Base-by-base conservation (phyloP, 2,113 vertebrate genomes). In the Gambusia affinis region DNA sequence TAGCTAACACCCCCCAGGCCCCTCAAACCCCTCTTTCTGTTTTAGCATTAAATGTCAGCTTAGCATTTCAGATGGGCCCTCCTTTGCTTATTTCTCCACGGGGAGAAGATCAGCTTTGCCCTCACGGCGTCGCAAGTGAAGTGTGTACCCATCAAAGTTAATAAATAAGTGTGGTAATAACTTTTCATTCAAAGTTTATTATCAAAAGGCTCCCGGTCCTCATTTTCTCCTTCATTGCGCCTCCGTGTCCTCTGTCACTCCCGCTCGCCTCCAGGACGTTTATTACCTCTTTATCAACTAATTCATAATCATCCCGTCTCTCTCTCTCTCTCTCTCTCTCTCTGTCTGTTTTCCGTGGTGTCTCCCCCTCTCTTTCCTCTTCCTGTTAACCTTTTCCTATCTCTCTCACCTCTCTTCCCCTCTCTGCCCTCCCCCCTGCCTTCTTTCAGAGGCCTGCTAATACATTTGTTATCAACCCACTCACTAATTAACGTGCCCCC, bases 371-470 rank as follows among this genome's bases (percentile, higher is more conserved):
- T 80, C 77, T 77, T 85, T 86, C 78, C 83, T 82, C 66, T 85
- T 64, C 79, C 73, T 79, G 79, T 88, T 80, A 89, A 89, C 86
- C 87, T 86, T 81, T 87, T 79, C 70, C 85, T 81, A 79, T 88
- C 83, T 76, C 76, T 4, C 39, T 84, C 83, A 72, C 76, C 78
- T 82, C 60, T 68, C 74, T 80, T 93, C 93, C 91, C 94, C 94
- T 89, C 91, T 89, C 89, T 87, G 91, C 92, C 92, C 91, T 88
- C 94, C 92, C 94, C 92, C 88, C 90, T 91, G 92, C 91, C 93
- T 94, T 95, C 93, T 94, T 95, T 95, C 95, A 95, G 93, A 95
- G 93, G 95, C 95, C 94, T 88, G 93, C 95, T 96, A 95, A 96
- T 95, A 96, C 94, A 95, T 96, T 96, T 95, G 95, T 94, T 95